Evolutionary conservation across 2,888 invertebrate species (phyloP), one percentile per base, ranked within the genome.

Genomic region (Prosopocoilus inquinatus): DNA sequence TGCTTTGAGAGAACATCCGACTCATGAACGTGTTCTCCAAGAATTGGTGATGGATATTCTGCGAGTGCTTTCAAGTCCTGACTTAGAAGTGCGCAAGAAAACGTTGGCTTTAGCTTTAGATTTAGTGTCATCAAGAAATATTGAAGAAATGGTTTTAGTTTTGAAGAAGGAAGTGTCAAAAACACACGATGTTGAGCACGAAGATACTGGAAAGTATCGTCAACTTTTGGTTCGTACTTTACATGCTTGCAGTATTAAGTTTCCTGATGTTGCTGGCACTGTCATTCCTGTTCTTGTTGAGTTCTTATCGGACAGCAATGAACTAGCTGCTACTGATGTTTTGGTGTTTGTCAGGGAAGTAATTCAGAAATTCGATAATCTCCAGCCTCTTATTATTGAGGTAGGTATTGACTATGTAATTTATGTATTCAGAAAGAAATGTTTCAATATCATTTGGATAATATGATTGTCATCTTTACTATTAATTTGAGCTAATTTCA

Each of bases 11-110:
- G 93, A 90, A 59, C 85, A 88, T 67, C 89, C 91, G 13, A 84
- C 85, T 48, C 91, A 91, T 75, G 95, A 94, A 70, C 87, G 92
- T 62, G 92, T 94, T 12, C 83, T 94, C 57, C 87, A 89, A 63
- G 95, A 93, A 69, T 81, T 95, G 12, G 94, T 98, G 44, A 99
- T 99, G 98, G 99, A 99, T 79, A 91, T 99, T 70, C 80, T 99
- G 63, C 82, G 98, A 12, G 97, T 99, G 44, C 80, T 99, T 56
- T 87, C 91, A 57, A 89, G 91, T 39, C 94, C 96, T 2, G 98
- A 99, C 74, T 83, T 96, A 64, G 98, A 98, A 81, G 98, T 98
- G 3, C 63, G 77, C 20, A 75, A 74, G 60, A 77, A 77, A 62
- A 77, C 77, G 9, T 64, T 74, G 8, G 71, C 71, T 55, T 56